Conservation (phyloP, 2,113 vertebrate genomes). For the Lutjanus erythropterus region DNA sequence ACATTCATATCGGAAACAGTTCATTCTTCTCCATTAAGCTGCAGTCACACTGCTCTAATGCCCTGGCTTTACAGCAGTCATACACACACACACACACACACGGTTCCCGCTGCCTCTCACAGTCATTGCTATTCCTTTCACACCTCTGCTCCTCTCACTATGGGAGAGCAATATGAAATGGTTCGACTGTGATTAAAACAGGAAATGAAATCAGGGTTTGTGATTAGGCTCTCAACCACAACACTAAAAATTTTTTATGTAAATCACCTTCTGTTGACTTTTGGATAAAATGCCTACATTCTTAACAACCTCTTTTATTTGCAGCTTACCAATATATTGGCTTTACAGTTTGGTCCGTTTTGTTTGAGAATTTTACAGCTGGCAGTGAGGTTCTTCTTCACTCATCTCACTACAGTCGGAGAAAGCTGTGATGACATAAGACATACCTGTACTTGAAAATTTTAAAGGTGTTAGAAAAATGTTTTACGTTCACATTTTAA, state of each 20-base stretch:
- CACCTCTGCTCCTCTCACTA: slow-evolving; percentile 68
- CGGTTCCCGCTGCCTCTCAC: slow-evolving; percentile 38
- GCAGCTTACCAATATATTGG: slow-evolving; percentile 1
- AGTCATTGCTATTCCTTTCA: slow-evolving; percentile 84
- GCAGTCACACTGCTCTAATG: slow-evolving; percentile 61
- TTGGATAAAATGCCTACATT: slow-evolving; percentile 24
- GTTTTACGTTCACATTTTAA: neutral
- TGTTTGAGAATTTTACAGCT: slow-evolving; percentile 6
- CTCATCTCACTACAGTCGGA: slow-evolving; percentile 9
- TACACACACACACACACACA: slow-evolving; percentile 38
- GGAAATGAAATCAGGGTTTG: slow-evolving; percentile 65
- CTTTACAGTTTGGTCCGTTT: slow-evolving; percentile 6
- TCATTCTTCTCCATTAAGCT: slow-evolving; percentile 67
- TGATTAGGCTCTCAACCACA: slow-evolving; percentile 52
- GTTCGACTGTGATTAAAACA: slow-evolving; percentile 71
- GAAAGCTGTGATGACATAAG: neutral
- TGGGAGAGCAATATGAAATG: slow-evolving; percentile 70
- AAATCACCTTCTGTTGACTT: slow-evolving; percentile 23
- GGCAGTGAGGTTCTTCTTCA: slow-evolving; percentile 22
- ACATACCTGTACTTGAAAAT: neutral
- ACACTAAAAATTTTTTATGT: slow-evolving; percentile 12
- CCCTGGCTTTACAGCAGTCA: slow-evolving; percentile 51
- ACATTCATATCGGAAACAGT: slow-evolving; percentile 59
- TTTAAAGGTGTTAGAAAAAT: slow-evolving; percentile 10
- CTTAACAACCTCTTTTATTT: slow-evolving; percentile 9